Percentiles rank a stretch among this genome's conserved stretches.
Evolutionary conservation across 2,797 vertebrate genomes (phyloP).

Genomic region (Falco berigora): DNA sequence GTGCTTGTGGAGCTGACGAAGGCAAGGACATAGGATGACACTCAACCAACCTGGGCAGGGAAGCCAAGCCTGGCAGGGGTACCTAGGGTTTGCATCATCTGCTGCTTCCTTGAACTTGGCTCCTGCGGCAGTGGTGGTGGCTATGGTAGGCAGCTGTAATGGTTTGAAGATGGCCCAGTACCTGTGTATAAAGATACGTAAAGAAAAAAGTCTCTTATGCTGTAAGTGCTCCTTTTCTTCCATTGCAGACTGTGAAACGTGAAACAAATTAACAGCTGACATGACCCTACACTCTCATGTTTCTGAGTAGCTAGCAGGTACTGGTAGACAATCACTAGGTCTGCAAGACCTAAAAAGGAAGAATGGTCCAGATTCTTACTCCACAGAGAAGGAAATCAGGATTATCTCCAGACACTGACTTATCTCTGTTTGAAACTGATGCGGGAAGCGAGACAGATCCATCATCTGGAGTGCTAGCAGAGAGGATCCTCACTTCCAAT

Average conservation of each 20-base stretch:
- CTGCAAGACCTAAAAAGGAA: neutral
- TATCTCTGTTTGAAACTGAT: neutral
- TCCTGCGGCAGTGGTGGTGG: fast-evolving
- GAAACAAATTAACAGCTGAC: neutral
- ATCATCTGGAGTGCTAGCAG: neutral
- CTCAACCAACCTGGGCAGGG: neutral
- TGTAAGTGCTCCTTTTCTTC: neutral
- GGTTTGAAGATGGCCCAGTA: neutral
- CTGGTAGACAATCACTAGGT: neutral
- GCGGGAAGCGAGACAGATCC: neutral
- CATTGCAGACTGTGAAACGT: neutral
- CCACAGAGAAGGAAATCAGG: neutral
- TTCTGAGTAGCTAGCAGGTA: neutral
- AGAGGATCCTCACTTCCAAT: neutral
- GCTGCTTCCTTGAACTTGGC: neutral
- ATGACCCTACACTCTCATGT: neutral
- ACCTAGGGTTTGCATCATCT: neutral
- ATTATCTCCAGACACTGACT: neutral
- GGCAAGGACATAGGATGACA: neutral
- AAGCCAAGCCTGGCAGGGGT: neutral
- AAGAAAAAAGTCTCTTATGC: neutral
- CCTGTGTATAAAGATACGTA: neutral
- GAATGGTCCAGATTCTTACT: neutral
- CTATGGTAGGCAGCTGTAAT: neutral
- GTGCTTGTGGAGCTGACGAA: neutral